Evolutionary conservation across 2,113 vertebrate genomes (phyloP).

Genomic region (Probosciger aterrimus): DNA sequence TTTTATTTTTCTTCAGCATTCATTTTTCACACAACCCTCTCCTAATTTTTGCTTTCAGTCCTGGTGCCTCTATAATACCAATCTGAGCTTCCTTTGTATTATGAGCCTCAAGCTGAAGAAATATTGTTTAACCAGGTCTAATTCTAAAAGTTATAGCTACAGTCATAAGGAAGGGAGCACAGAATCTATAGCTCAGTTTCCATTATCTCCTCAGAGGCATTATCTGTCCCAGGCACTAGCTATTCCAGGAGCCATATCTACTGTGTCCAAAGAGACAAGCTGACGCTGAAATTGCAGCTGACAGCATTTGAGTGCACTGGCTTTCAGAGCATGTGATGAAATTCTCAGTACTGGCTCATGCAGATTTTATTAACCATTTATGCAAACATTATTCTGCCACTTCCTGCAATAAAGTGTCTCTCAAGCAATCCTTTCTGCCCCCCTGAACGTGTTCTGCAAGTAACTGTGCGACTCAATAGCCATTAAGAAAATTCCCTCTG

Average conservation of each 20-base stretch:
- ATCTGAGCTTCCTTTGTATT: background rate
- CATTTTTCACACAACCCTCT: background rate
- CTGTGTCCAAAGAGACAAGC: background rate
- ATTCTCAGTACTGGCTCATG: background rate
- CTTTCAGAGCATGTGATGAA: background rate
- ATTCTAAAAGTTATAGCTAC: background rate
- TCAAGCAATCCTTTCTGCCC: background rate
- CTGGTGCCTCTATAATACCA: background rate
- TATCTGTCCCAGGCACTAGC: background rate
- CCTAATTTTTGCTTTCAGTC: background rate
- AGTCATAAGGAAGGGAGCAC: background rate
- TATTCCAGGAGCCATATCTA: slow-evolving; percentile 23
- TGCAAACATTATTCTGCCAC: background rate
- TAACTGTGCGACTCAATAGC: background rate
- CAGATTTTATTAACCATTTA: slow-evolving; percentile 26
- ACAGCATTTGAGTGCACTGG: background rate
- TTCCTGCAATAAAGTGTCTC: background rate
- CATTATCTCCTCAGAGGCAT: background rate
- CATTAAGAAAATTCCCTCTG: background rate
- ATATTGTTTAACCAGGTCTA: background rate
- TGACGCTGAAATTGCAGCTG: slow-evolving; percentile 26
- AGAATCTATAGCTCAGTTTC: background rate
- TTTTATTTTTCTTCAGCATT: background rate
- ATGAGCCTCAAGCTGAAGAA: background rate
- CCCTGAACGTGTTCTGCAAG: background rate